Base-by-base conservation (phyloP, 37 sponge, comb jelly and placozoan species). In the Spongilla lacustris region DNA sequence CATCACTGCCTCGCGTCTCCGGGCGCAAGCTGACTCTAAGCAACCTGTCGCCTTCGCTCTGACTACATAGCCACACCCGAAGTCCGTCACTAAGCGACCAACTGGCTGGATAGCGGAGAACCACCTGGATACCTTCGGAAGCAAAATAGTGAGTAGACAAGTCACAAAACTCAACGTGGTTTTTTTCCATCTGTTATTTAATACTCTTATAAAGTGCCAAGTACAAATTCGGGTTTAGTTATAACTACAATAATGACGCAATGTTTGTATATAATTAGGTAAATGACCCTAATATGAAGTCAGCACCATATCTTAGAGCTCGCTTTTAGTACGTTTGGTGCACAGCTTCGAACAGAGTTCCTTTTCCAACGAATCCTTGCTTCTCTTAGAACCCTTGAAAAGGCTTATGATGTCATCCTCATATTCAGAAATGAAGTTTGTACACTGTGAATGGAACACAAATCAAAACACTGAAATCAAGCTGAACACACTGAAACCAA, bases 401-500 rank as follows among this genome's bases (percentile, higher is more conserved):
- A 93, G 67, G 66, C 78, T 77, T 0, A 93, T 71, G 9, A 93
- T 77, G 81, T 89, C 93, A 71, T 93, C 93, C 25, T 93, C 93
- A 38, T 78, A 85, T 24, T 89, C 90, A 50, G 81, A 76, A n/a
- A 93, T 66, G 25, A 93, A 58, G 22, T 84, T 46, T 8, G 75
- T 31, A 85, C 93, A 93, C 93, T 93, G 81, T 14, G 58, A 58
- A 58, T 17, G 19, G 21, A 46, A 46, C 46, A 46, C n/a, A n/a
- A 58, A 19, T 1, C 58, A 58, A 58, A 58, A 17, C 12, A 58
- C 58, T 13, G 17, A 32, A 9, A 72, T 25, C 30, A 33, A 29
- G 27, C 9, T 11, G 27, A 68, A 9, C 21, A 9, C 32, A 80
- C 30, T 67, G 35, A 6, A 67, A 14, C 11, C n/a, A 50, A 10